phyloP scores from a whole-genome alignment of 2,797 vertebrate species.

The Acomys russatus region DNA sequence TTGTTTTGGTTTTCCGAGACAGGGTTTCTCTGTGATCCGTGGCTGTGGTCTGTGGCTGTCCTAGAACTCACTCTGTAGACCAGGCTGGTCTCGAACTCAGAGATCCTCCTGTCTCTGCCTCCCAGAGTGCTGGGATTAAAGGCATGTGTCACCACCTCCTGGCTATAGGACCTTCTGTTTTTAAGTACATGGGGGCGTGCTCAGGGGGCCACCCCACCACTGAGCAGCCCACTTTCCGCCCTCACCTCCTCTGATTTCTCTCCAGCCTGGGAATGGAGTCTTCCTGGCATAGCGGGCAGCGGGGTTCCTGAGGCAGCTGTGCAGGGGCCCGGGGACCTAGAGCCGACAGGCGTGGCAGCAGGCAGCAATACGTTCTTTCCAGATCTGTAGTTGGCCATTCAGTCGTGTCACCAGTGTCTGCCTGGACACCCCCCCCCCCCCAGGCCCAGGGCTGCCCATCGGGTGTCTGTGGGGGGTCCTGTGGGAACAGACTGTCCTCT shows the following conservation, averaged over 20 bases:
- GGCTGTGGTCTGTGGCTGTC: neutral
- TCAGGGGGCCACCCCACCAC: rapidly evolving
- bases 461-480: neutral
- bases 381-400: neutral
- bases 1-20: too few relatives aligned
- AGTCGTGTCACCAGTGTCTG: neutral
- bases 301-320: neutral
- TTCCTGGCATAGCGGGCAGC: neutral
- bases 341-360: neutral
- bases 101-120: neutral
- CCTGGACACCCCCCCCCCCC: neutral
- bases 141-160: neutral
- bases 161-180: neutral
- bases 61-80: neutral
- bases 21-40: neutral
- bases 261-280: neutral
- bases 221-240: neutral
- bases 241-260: neutral
- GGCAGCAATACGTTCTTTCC: neutral
- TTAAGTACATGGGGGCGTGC: neutral
- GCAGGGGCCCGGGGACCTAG: neutral
- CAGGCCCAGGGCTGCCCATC: neutral
- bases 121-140: neutral
- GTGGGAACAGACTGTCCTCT: slow-evolving; percentile 21
- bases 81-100: neutral